phyloP scores from a whole-genome alignment of 2,113 vertebrate genomes.

The Pelmatolapia mariae region DNA sequence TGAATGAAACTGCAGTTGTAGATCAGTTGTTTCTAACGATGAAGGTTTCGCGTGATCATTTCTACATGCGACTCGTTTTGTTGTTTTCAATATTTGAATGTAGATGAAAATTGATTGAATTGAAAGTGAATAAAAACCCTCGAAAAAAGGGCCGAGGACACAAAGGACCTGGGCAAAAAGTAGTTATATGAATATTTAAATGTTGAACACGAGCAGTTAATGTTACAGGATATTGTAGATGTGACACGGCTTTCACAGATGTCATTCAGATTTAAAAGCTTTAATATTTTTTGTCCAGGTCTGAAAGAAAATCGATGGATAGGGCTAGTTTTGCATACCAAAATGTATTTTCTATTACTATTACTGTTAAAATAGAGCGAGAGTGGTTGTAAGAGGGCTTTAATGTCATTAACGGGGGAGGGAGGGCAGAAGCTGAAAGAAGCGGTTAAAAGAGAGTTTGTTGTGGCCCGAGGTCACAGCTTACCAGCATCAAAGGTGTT shows the following conservation, averaged over 20 bases:
- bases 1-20: not conserved
- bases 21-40: not conserved
- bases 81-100: not conserved
- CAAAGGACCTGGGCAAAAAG: slow-evolving; percentile 19
- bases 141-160: not conserved
- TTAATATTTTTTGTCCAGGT: slow-evolving; percentile 22
- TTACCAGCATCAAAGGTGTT: slow-evolving; percentile 5
- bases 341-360: slow-evolving; percentile 25
- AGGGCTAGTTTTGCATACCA: not conserved
- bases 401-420: not conserved
- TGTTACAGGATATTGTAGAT: not conserved
- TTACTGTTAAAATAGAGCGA: not conserved
- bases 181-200: not conserved
- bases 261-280: not conserved
- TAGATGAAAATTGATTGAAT: slow-evolving; percentile 5
- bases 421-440: not conserved
- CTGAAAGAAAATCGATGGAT: not conserved
- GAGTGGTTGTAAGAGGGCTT: not conserved
- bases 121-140: slow-evolving; percentile 15
- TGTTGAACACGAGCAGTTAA: not conserved
- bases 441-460: not conserved
- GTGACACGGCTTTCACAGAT: not conserved
- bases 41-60: not conserved
- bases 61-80: not conserved
- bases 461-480: slow-evolving; percentile 23